These are phyloP conservation scores for Watsonalla binaria DNA, from an alignment of 2,888 invertebrate genomes.

Conservation along the genomic window DNA sequence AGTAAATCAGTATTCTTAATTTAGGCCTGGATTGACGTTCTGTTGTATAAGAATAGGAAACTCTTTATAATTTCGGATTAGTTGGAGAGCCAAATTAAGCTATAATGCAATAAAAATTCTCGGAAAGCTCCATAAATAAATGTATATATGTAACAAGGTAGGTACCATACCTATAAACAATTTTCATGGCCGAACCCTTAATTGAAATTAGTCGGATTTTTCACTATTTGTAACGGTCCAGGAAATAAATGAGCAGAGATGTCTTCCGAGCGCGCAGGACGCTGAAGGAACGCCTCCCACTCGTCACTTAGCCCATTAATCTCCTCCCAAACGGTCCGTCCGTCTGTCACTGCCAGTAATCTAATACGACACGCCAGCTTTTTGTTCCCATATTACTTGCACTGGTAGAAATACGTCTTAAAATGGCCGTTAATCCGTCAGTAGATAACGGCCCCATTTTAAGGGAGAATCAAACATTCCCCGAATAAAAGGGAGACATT, in stretches of 20 bases:
- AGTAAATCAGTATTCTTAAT: constrained; percentile 12
- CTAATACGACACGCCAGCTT: constrained; percentile 77
- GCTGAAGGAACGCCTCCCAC: constrained; percentile 55
- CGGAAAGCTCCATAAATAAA: too few species aligned
- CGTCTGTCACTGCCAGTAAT: constrained; percentile 74
- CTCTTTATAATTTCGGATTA: too few species aligned
- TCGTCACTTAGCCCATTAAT: constrained; percentile 76
- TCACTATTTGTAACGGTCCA: constrained; percentile 52
- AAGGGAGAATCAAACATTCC: constrained; percentile 52
- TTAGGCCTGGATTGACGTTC: not conserved
- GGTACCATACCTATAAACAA: too few species aligned
- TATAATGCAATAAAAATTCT: too few species aligned
- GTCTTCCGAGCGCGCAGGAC: constrained; percentile 44
- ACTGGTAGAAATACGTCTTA: constrained; percentile 62
- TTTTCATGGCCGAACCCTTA: constrained; percentile 6
- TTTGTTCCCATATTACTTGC: constrained; percentile 70
- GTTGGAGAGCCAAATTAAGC: too few species aligned
- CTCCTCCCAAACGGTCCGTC: constrained; percentile 65
- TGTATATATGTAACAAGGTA: too few species aligned
- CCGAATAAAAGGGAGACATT: constrained; percentile 38
- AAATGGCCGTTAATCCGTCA: constrained; percentile 63
- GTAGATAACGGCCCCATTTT: constrained; percentile 49
- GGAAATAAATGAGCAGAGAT: constrained; percentile 57
- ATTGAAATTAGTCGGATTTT: constrained; percentile 58
- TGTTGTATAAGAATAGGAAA: too few species aligned